Evolutionary conservation across 2,113 vertebrate genomes (phyloP), one percentile per base, ranked within the genome.

Genomic region (Callionymus lyra): DNA sequence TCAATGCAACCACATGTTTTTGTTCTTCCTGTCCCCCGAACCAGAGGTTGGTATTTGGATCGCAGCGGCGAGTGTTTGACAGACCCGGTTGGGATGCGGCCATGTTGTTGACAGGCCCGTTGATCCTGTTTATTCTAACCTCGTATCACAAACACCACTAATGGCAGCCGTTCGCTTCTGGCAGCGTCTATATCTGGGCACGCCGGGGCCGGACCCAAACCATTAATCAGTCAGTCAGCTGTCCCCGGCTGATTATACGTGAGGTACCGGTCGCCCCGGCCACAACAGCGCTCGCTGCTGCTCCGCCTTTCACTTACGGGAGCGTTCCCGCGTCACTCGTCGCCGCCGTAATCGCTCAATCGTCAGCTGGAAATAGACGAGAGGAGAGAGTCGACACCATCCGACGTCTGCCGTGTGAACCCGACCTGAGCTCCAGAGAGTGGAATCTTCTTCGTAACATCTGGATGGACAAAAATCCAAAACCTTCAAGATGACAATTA

Each of bases 61-160:
- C 31, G 39, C 68, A 50, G 44, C 50, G 56, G 57, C 42, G 39
- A 57, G 41, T 56, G 9, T 43, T 44, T 58, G 50, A 50, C 45
- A 12, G 53, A 13, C 51, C 21, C 9, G 45, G 45, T 53, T 74
- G 43, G 18, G 47, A 79, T 71, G 65, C 32, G 66, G 77, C 65
- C 36, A 9, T 59, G 43, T 78, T 72, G 74, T 67, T 70, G 72
- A 79, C 72, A 82, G 77, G 40, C 38, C 46, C 51, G 63, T 65
- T 76, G 68, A 79, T 70, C 80, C 58, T 83, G 79, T 76, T 85
- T 71, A 75, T 72, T 71, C 52, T 73, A 72, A 53, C 56, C 63
- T 65, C 45, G 15, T 62, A 72, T 70, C 63, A 50, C 48, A 10
- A 63, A 41, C 12, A 44, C 69, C 75, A 72, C 83, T 81, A 74